phyloP scores from a whole-genome alignment of 2,797 vertebrate species.

The Pipistrellus pipistrellus region DNA sequence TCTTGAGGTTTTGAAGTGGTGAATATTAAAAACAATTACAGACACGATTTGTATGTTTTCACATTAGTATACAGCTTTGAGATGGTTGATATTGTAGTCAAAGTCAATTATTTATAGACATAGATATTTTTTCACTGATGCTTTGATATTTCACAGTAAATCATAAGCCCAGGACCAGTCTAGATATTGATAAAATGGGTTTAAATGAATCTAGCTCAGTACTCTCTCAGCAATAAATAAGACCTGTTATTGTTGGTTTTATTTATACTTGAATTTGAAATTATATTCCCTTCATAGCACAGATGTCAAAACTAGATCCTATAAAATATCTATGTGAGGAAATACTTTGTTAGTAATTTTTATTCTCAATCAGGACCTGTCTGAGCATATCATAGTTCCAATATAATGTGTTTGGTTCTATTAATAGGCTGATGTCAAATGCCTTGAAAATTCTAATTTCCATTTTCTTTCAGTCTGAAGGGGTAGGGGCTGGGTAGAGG shows the following conservation, averaged over 20 bases:
- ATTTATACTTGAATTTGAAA: conserved; percentile 1
- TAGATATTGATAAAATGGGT: not conserved
- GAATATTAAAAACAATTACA: not conserved
- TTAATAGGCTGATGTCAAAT: not conserved
- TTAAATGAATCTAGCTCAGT: not conserved
- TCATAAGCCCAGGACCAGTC: not conserved
- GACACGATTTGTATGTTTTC: not conserved
- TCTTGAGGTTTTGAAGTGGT: not conserved
- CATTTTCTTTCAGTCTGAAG: not conserved
- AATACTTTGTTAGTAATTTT: not conserved
- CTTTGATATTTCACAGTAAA: not conserved
- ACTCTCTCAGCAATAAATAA: not conserved
- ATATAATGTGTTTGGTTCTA: not conserved
- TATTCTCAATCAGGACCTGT: not conserved
- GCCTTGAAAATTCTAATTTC: not conserved
- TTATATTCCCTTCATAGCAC: not conserved
- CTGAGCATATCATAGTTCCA: not conserved
- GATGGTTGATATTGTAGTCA: not conserved
- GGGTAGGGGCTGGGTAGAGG: not conserved
- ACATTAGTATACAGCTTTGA: not conserved
- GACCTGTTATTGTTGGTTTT: not conserved
- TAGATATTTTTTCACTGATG: not conserved
- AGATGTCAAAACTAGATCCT: not conserved
- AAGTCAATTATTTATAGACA: not conserved
- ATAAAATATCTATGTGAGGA: not conserved